Conservation (phyloP, 2,113 vertebrate species). For the Hippolais icterina region DNA sequence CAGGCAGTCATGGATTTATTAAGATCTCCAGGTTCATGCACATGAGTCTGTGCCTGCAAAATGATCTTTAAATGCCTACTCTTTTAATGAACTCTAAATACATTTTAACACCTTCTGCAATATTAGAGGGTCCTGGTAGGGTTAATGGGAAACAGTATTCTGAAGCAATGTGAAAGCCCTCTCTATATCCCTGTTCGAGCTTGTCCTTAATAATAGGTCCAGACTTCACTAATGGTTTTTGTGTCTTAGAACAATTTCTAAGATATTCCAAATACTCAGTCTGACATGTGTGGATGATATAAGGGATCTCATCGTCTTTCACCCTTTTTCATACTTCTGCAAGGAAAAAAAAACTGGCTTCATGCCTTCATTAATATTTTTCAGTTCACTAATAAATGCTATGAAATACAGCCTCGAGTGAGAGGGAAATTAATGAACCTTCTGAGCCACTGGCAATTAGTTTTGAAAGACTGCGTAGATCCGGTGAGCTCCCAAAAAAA, state of each 20-base stretch:
- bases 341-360: not conserved
- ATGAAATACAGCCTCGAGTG: not conserved
- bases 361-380: slow-evolving; percentile 2
- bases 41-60: not conserved
- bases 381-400: not conserved
- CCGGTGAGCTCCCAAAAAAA: not conserved
- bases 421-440: slow-evolving; percentile 18
- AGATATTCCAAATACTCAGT: not conserved
- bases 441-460: not conserved
- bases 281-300: not conserved
- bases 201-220: not conserved
- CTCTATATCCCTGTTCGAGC: not conserved
- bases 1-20: not conserved
- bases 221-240: not conserved
- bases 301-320: not conserved
- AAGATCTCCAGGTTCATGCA: not conserved
- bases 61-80: not conserved
- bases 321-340: not conserved
- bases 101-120: not conserved
- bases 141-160: not conserved
- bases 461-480: not conserved
- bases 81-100: not conserved
- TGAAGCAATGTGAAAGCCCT: not conserved
- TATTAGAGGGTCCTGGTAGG: not conserved
- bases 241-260: not conserved